Percentiles rank a stretch among this genome's conserved stretches.
Evolutionary conservation across 2,888 invertebrate genomes (phyloP).

Genomic region (Ichneumoninae sp.): DNA sequence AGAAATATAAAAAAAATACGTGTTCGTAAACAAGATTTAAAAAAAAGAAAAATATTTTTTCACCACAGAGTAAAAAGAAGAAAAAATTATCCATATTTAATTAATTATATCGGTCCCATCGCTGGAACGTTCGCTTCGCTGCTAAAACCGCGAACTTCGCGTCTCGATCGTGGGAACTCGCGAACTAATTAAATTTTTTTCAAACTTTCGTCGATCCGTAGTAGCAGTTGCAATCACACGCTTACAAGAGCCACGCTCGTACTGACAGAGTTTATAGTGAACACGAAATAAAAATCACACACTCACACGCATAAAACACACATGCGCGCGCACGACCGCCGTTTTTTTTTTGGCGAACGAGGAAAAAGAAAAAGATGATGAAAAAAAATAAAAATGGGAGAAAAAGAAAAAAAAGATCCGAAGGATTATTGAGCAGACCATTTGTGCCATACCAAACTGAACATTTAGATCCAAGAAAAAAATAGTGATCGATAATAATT

Average conservation of each 20-base stretch:
- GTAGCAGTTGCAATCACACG: conserved; percentile 42
- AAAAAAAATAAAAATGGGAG: neutral
- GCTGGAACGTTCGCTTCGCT: conserved; percentile 4
- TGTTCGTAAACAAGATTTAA: conserved; percentile 15
- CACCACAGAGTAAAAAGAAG: neutral
- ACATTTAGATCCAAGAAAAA: conserved; percentile 64
- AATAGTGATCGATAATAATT: conserved; percentile 50
- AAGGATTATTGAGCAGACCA: conserved; percentile 76
- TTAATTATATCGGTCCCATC: neutral
- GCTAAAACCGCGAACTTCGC: neutral
- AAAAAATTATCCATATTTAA: neutral
- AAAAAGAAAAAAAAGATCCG: conserved; percentile 58
- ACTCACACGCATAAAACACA: conserved; percentile 23
- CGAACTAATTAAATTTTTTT: neutral
- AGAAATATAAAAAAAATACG: conserved; percentile 5
- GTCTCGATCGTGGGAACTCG: neutral
- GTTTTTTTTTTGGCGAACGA: conserved; percentile 25
- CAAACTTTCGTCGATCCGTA: conserved; percentile 20
- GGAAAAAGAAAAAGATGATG: neutral
- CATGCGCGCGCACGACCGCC: conserved; percentile 1
- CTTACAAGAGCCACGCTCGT: conserved; percentile 44
- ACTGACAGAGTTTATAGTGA: conserved; percentile 22
- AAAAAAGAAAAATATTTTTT: conserved; percentile 27
- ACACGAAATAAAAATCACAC: neutral
- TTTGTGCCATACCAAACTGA: conserved; percentile 78